Evolutionary conservation across 2,797 vertebrate species (phyloP).

Genomic region (Sebastes matsubarae): DNA sequence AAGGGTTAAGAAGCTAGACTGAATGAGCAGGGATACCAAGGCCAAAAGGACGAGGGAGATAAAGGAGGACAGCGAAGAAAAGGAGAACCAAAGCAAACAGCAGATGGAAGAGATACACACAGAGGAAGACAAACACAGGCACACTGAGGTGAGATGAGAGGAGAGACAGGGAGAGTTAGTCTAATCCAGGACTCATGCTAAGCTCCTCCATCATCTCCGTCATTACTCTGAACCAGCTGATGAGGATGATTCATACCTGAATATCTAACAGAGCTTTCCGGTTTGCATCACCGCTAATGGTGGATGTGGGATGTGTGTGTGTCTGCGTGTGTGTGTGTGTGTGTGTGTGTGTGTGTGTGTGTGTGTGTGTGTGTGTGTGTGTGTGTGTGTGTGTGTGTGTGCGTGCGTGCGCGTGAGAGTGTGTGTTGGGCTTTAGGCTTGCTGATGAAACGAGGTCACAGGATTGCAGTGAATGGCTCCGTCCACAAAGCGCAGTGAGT

Average conservation of each 20-base stretch:
- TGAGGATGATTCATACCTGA: slow-evolving; percentile 59
- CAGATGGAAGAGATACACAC: slow-evolving; percentile 5
- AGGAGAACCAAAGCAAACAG: slow-evolving; percentile 11
- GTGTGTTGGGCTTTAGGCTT: slow-evolving; percentile 16
- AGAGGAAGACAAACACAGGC: background rate
- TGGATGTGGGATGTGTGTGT: background rate
- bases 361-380: background rate
- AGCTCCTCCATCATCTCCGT: slow-evolving; percentile 62
- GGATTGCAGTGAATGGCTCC: slow-evolving; percentile 30
- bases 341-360: background rate
- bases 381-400: background rate
- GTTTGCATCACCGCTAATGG: slow-evolving; percentile 48
- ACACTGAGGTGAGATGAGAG: background rate
- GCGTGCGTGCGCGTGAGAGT: background rate
- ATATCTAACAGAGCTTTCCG: slow-evolving; percentile 51
- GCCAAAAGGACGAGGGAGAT: background rate
- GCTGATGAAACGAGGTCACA: slow-evolving; percentile 52
- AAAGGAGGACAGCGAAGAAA: background rate
- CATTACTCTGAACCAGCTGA: slow-evolving; percentile 58
- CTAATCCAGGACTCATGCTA: slow-evolving; percentile 49
- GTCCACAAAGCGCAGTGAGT: slow-evolving; percentile 43
- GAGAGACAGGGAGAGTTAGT: slow-evolving; percentile 28
- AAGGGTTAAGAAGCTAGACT: background rate
- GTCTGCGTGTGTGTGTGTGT: background rate
- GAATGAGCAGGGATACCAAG: background rate